Evolutionary conservation across 1,140 invertebrate genomes (phyloP), one percentile per base, ranked within the genome.

Genomic region (Stegodyphus mimosarum): DNA sequence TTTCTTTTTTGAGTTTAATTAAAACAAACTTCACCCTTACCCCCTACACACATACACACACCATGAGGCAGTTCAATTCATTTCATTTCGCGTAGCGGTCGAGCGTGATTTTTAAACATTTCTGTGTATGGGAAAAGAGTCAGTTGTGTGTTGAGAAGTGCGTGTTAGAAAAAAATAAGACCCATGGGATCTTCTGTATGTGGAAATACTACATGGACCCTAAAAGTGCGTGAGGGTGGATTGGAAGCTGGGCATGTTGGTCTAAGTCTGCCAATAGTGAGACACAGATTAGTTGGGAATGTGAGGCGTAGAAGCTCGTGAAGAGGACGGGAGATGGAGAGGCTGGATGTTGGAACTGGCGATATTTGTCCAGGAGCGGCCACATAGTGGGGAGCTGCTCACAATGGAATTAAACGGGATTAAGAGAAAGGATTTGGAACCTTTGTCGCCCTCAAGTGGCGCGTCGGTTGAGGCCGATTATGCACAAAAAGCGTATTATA

Each of bases 401-500:
- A 84, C 81, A 84, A 84, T 84, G 73, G 81, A 84, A 84, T 84
- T 76, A 84, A 63, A 15, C 49, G 17, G 81, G 81, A 84, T 84
- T 84, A 84, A 84, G 81, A 76, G 72, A 84, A 84, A 84, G 81
- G 81, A 84, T 84, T 84, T 84, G 49, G 71, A 15, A 13, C 72
- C 70, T 79, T 84, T 84, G 81, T 84, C 72, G 81, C 64, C 71
- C 64, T 84, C 52, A 76, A 84, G 81, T 84, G 81, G 72, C 18
- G 72, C 63, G 69, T 55, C 76, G 66, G 76, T 78, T 78, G 76
- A 80, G 70, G 60, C 79, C 81, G 81, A 84, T 84, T 84, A 84
- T 84, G 81, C 81, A 70, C 73, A 84, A 84, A 84, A 84, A 84
- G 63, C 72, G 81, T 84, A 84, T 75, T 83, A 83, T 64, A 55